A percentile compares a stretch with the other conserved stretches of the same genome.
These are phyloP conservation scores for Girardia tigrina DNA, from an alignment of 2,888 invertebrate genomes.

Conservation along the genomic window DNA sequence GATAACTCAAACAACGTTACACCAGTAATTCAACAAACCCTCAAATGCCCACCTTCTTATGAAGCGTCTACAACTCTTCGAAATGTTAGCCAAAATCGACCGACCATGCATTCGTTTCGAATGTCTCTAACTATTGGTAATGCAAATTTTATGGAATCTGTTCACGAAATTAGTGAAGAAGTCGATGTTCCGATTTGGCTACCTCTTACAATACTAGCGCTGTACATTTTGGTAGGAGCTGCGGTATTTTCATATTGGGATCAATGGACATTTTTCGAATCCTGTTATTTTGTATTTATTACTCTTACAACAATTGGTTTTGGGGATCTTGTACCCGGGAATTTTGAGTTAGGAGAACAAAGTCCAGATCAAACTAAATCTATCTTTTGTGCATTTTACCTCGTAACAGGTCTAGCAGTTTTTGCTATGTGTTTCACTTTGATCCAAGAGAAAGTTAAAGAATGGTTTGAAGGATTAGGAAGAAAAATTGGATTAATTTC, in stretches of 20 bases:
- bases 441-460: constrained; percentile 37
- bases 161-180: constrained; percentile 26
- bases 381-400: constrained; percentile 34
- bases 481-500: neutral
- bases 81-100: neutral
- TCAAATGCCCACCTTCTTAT: neutral
- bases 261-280: constrained; percentile 34
- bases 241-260: constrained; percentile 35
- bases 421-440: constrained; percentile 37
- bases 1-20: neutral
- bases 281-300: constrained; percentile 36
- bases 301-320: constrained; percentile 37
- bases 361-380: constrained; percentile 36
- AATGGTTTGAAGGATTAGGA: constrained; percentile 8
- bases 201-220: constrained; percentile 32
- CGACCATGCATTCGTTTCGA: constrained; percentile 2
- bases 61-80: neutral
- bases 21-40: neutral
- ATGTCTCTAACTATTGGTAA: neutral
- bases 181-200: constrained; percentile 37
- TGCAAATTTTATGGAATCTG: constrained; percentile 1
- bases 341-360: neutral
- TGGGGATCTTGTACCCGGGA: constrained; percentile 37
- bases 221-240: constrained; percentile 34
- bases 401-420: constrained; percentile 37